Conservation (phyloP, 92 coral and sea anemone genomes). For the Porites rus region DNA sequence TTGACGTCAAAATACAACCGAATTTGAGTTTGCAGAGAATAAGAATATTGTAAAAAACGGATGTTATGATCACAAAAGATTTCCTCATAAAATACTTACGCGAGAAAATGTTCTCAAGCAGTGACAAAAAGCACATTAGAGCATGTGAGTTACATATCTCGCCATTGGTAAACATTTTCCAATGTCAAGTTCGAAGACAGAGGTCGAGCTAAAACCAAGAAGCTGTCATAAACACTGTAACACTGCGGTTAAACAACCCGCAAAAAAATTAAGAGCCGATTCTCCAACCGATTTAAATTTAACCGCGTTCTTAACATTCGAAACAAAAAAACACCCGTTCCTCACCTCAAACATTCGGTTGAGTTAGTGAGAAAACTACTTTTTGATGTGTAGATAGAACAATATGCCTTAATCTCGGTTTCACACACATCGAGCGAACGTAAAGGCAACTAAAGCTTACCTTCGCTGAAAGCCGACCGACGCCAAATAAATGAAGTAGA, state of each 20-base stretch:
- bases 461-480: background rate
- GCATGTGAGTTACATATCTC: background rate
- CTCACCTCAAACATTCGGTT: background rate
- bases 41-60: background rate
- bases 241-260: conserved; percentile 54
- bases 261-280: background rate
- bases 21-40: conserved; percentile 7
- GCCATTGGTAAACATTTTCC: conserved; percentile 23
- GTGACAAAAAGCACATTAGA: background rate
- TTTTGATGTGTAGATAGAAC: conserved; percentile 1
- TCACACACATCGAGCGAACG: conserved; percentile 9
- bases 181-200: conserved; percentile 21
- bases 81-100: background rate
- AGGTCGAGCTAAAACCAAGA: conserved; percentile 39
- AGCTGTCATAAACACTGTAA: conserved; percentile 34
- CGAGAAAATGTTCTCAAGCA: background rate
- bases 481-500: background rate
- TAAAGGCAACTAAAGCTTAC: background rate
- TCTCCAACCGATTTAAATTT: background rate
- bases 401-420: background rate
- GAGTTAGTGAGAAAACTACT: background rate
- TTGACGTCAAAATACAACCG: background rate
- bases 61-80: background rate
- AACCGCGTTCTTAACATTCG: background rate
- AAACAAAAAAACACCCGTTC: background rate